Conservation (phyloP, 2,888 invertebrate species). For the Scrobipalpa costella region DNA sequence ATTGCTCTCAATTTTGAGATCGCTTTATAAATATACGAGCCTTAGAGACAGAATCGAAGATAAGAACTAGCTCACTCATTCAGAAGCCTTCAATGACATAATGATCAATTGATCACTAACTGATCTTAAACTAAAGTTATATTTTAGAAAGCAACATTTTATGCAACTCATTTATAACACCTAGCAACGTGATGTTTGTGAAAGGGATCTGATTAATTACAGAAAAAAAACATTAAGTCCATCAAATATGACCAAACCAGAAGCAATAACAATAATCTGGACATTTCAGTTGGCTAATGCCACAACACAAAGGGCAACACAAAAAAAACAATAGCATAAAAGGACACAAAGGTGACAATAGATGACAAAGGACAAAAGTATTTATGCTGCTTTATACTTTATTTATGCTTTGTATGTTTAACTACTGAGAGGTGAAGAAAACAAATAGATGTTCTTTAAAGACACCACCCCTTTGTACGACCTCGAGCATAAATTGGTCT, state of each 20-base stretch:
- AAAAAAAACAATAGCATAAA: conserved; percentile 59
- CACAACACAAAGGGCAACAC: conserved; percentile 48
- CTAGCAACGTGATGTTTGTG: not conserved
- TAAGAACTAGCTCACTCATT: too few species aligned
- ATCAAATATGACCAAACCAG: conserved; percentile 23
- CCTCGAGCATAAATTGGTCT: conserved; percentile 45
- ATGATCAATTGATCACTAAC: too few species aligned
- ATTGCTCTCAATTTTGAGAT: too few species aligned
- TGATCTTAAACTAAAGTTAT: too few species aligned
- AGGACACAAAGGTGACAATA: conserved; percentile 71
- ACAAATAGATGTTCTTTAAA: conserved; percentile 69
- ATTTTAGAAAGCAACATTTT: too few species aligned
- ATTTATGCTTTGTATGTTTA: conserved; percentile 78
- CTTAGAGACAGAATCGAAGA: too few species aligned
- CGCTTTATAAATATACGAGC: too few species aligned
- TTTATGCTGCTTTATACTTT: conserved; percentile 43
- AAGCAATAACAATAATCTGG: conserved; percentile 46
- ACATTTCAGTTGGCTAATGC: conserved; percentile 54
- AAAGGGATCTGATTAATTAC: not conserved
- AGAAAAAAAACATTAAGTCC: conserved; percentile 8
- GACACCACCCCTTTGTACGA: conserved; percentile 59
- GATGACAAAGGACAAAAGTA: conserved; percentile 67
- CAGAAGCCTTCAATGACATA: too few species aligned
- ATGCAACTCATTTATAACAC: not conserved
- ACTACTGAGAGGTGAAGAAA: conserved; percentile 72